Percentiles rank a stretch among this genome's conserved stretches.
phyloP scores from a whole-genome alignment of 2,797 vertebrate species.

The Hydrocynus forskahlii region DNA sequence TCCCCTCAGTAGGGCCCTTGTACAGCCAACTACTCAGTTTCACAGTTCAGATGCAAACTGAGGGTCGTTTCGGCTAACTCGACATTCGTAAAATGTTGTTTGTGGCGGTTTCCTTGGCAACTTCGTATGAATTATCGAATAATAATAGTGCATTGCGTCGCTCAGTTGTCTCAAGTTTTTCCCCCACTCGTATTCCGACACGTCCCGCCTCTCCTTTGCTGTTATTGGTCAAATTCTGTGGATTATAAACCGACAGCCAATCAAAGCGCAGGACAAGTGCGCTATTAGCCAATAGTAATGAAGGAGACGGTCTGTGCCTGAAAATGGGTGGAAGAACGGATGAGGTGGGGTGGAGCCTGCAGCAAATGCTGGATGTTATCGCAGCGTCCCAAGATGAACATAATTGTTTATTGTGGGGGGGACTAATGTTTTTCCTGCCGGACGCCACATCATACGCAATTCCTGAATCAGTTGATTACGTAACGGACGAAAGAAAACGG shows the following conservation, averaged over 20 bases:
- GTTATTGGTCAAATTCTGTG: not conserved
- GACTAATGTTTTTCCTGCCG: not conserved
- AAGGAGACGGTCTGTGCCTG: not conserved
- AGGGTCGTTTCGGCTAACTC: not conserved
- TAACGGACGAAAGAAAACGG: not conserved
- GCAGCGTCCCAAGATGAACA: conserved; percentile 10
- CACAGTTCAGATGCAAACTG: not conserved
- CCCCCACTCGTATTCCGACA: not conserved
- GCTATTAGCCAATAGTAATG: not conserved
- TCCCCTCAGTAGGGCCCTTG: conserved; percentile 8
- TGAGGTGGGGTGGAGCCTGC: conserved; percentile 32
- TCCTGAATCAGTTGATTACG: not conserved
- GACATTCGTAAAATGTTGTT: not conserved
- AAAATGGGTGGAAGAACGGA: not conserved
- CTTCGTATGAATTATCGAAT: not conserved
- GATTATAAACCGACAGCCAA: not conserved
- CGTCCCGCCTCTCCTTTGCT: not conserved
- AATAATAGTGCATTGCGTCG: not conserved
- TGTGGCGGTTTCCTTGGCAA: not conserved
- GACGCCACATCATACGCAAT: not conserved
- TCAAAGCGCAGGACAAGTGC: not conserved
- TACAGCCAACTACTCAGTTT: conserved; percentile 13
- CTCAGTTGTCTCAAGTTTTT: not conserved
- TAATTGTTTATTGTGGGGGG: not conserved
- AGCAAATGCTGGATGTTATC: conserved; percentile 11